Base-by-base conservation (phyloP, 2,888 invertebrate species). In the Habrosyne pyritoides region DNA sequence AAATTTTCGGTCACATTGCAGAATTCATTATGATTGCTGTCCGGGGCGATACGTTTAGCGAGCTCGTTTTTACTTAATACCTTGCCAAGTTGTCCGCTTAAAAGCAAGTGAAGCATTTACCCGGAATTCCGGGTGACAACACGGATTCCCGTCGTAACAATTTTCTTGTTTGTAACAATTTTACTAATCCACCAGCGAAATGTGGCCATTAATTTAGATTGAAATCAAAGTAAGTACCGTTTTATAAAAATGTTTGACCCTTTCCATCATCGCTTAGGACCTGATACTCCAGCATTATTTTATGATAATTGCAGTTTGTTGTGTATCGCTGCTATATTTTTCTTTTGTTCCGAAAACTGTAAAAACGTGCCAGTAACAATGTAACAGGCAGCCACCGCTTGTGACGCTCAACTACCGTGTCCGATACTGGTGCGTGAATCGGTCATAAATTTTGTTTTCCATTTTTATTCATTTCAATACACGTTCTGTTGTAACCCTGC, bases 1-100 rank as follows among this genome's bases (percentile, higher is more conserved):
- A 84, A 83, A 83, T 84, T 81, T 83, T 84, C 76, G 77, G 85
- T 83, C 79, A 79, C 81, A 84, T 84, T 76, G 78, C 79, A 79
- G 79, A 85, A 86, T 84, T 85, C 76, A 79, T 85, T 86, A 81
- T 78, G 77, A 83, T 83, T 79, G 79, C 75, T 83, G 73, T 74
- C 71, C 69, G 64, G 62, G 61, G 74, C 69, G 73, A 80, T 79
- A 75, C 71, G 70, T 78, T 81, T 73, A 78, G 67, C 67, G 55
- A 66, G 73, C 64, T 67, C 69, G 70, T 73, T 75, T 76, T 74
- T 75, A 73, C 71, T 78, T 75, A 73, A 78, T 77, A 71, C 71
- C 65, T 71, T 77, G 75, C 71, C 73, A 79, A 81, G 69, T 75
- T 70, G 65, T 66, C 64, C 66, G 59, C 53, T 71, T 65, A 68